Evolutionary conservation across 2,797 vertebrate genomes (phyloP).

Genomic region (Coilia nasus): DNA sequence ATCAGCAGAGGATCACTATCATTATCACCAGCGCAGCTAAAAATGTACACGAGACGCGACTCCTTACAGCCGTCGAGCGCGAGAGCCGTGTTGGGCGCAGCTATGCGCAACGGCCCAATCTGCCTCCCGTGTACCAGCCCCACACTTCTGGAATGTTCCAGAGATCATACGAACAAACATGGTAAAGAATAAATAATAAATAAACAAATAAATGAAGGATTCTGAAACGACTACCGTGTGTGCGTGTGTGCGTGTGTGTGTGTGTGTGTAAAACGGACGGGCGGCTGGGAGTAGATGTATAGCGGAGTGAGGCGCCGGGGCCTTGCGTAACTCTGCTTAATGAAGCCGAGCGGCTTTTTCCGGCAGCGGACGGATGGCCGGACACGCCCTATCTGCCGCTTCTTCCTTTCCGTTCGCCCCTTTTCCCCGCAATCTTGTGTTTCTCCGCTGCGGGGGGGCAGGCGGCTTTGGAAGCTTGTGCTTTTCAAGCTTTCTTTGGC

Average conservation of each 20-base stretch:
- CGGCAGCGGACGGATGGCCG: background rate
- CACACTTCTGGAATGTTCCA: slow-evolving; percentile 32
- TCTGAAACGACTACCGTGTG: too few species aligned
- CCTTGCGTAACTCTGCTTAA: background rate
- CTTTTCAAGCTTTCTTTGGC: too few species aligned
- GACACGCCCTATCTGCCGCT: slow-evolving; percentile 2
- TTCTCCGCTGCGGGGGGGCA: too few species aligned
- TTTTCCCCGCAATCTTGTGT: background rate
- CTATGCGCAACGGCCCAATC: slow-evolving; percentile 5
- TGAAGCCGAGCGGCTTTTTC: background rate
- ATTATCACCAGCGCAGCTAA: slow-evolving; percentile 44
- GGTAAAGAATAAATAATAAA: background rate
- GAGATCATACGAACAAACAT: slow-evolving; percentile 26
- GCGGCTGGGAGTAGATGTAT: background rate
- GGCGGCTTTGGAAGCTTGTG: too few species aligned
- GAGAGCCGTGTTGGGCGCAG: background rate
- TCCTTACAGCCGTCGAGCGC: background rate
- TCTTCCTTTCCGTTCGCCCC: background rate
- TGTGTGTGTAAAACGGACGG: background rate
- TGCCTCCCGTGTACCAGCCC: background rate
- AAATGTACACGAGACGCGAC: slow-evolving; percentile 33
- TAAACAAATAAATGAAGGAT: background rate
- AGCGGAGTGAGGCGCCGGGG: background rate
- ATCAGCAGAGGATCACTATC: slow-evolving; percentile 43
- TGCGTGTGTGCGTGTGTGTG: too few species aligned